Conservation (phyloP, 2,113 vertebrate species). For the Choloepus hoffmanni region DNA sequence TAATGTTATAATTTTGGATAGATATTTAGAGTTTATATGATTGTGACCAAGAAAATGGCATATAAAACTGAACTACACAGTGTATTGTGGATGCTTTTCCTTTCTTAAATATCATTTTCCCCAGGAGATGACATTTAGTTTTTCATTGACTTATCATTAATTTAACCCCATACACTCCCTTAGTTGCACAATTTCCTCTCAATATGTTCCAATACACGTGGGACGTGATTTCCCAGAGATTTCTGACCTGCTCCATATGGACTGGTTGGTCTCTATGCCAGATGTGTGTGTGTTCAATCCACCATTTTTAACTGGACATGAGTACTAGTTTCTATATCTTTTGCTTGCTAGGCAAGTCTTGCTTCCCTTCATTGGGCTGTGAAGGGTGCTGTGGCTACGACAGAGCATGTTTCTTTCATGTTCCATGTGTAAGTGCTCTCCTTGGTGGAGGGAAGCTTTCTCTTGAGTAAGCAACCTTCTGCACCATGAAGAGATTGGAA, state of each 20-base stretch:
- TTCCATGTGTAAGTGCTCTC: not conserved
- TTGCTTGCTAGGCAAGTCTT: not conserved
- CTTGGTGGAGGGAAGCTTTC: not conserved
- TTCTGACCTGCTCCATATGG: not conserved
- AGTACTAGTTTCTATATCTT: not conserved
- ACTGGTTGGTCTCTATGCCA: not conserved
- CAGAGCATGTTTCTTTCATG: not conserved
- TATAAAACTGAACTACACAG: not conserved
- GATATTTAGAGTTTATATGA: not conserved
- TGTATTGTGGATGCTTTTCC: not conserved
- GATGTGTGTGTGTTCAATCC: not conserved
- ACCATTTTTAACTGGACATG: not conserved
- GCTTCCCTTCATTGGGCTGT: not conserved
- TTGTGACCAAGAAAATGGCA: not conserved
- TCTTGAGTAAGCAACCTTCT: not conserved
- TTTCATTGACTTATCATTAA: not conserved
- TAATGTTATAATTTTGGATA: not conserved
- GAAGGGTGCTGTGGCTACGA: not conserved
- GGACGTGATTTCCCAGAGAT: not conserved
- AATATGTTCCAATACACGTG: not conserved
- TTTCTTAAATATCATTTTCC: slow-evolving; percentile 13
- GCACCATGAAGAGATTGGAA: not conserved
- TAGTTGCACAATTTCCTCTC: not conserved
- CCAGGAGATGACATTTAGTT: not conserved
- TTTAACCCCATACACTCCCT: not conserved